Percentiles rank a stretch among this genome's conserved stretches.
phyloP scores from a whole-genome alignment of 2,113 vertebrate species.

The Gallinago undulata region DNA sequence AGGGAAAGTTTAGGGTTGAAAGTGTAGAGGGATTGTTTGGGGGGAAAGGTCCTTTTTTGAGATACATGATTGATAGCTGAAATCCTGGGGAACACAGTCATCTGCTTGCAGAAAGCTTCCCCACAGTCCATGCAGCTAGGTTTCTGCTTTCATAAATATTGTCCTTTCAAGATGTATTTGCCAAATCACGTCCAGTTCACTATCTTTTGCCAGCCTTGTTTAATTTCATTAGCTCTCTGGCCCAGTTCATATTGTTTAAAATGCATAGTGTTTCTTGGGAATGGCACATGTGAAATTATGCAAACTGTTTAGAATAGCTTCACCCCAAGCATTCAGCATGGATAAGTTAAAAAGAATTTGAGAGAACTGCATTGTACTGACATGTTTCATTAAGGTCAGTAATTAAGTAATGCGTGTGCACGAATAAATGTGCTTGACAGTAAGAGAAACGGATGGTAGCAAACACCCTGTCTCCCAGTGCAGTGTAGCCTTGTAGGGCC shows the following conservation, averaged over 20 bases:
- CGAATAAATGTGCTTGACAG: not conserved
- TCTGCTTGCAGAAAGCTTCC: not conserved
- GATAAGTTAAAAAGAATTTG: slow-evolving; percentile 31
- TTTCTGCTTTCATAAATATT: slow-evolving; percentile 38
- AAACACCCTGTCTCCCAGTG: not conserved
- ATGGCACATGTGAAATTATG: not conserved
- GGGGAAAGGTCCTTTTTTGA: not conserved
- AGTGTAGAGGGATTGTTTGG: not conserved
- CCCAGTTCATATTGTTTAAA: not conserved
- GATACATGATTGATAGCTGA: not conserved
- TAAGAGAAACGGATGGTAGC: not conserved
- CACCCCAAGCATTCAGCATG: not conserved
- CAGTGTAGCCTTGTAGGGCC: not conserved
- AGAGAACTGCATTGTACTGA: slow-evolving; percentile 10
- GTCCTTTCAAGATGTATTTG: slow-evolving; percentile 46
- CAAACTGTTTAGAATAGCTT: slow-evolving; percentile 14
- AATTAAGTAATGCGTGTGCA: not conserved
- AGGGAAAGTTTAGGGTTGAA: not conserved
- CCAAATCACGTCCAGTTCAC: slow-evolving; percentile 27
- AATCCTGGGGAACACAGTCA: not conserved
- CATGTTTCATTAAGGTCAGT: slow-evolving; percentile 31
- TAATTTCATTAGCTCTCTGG: slow-evolving; percentile 24
- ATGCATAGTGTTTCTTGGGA: slow-evolving; percentile 17
- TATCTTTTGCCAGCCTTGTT: slow-evolving; percentile 27
- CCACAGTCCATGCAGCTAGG: not conserved